Evolutionary conservation across 2,888 invertebrate species (phyloP).

Genomic region (Bruchidius siliquastri): DNA sequence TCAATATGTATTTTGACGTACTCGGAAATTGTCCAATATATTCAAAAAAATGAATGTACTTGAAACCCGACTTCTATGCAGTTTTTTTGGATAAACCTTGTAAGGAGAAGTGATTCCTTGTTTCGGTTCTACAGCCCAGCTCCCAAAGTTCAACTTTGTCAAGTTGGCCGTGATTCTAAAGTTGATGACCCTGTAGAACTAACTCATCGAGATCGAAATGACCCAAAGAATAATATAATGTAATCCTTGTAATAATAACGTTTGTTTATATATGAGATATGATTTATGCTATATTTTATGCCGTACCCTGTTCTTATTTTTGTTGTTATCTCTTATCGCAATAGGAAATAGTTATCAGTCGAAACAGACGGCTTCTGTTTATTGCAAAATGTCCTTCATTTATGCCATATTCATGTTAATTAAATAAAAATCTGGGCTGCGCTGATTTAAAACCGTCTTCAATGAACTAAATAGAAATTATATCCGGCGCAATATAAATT

Average conservation of each 20-base stretch:
- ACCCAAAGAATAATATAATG: not conserved
- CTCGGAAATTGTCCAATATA: too few relatives aligned
- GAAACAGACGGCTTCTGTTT: not conserved
- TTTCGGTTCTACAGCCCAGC: too few relatives aligned
- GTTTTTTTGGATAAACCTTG: too few relatives aligned
- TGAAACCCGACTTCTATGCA: too few relatives aligned
- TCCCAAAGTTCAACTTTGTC: too few relatives aligned
- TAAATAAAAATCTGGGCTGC: not conserved
- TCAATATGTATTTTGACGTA: too few relatives aligned
- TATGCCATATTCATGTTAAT: not conserved
- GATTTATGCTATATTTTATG: not conserved
- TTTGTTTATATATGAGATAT: not conserved
- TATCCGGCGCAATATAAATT: not conserved
- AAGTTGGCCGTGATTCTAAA: not conserved
- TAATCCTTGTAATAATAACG: not conserved
- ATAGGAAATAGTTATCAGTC: not conserved
- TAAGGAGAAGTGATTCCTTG: too few relatives aligned
- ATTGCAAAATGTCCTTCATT: not conserved
- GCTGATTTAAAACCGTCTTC: not conserved
- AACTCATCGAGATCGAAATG: not conserved
- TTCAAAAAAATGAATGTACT: too few relatives aligned
- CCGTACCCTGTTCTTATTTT: not conserved
- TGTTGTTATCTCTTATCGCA: not conserved
- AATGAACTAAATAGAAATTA: not conserved
- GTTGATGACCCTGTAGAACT: not conserved